Percentiles rank a stretch among this genome's conserved stretches.
phyloP scores from a whole-genome alignment of 2,888 invertebrate species.

The Amblyjoppa fuscipennis region DNA sequence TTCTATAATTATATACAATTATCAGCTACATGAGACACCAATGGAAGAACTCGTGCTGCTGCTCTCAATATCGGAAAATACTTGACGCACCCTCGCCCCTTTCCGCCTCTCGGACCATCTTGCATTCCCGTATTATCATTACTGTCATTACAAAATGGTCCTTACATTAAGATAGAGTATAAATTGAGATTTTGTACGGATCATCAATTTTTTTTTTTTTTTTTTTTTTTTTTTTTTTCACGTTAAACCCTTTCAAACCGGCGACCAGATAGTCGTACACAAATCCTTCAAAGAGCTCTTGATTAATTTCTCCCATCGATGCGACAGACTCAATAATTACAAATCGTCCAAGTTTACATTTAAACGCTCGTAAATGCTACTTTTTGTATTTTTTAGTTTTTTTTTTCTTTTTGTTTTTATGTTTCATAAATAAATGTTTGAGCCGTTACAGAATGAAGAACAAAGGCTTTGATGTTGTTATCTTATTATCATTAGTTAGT shows the following conservation, averaged over 20 bases:
- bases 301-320: constrained; percentile 75
- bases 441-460: constrained; percentile 75
- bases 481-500: constrained; percentile 27
- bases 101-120: constrained; percentile 20
- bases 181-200: constrained; percentile 40
- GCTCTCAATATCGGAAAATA: constrained; percentile 54
- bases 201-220: constrained; percentile 5
- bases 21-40: constrained; percentile 77
- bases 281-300: constrained; percentile 60
- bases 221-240: neutral
- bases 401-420: neutral
- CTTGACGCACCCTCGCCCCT: constrained; percentile 21
- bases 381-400: constrained; percentile 51
- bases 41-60: constrained; percentile 76
- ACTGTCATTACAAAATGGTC: constrained; percentile 43
- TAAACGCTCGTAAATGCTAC: constrained; percentile 82
- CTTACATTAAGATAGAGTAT: constrained; percentile 28
- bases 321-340: constrained; percentile 71
- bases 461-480: constrained; percentile 65
- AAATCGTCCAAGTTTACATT: constrained; percentile 71
- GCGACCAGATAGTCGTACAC: constrained; percentile 26
- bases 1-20: constrained; percentile 80
- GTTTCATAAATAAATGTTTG: constrained; percentile 79
- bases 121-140: constrained; percentile 37
- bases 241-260: neutral